Percentiles rank a stretch among this genome's conserved stretches.
Conservation (phyloP, 1,140 invertebrate species). For the Lasioglossum albipes region DNA sequence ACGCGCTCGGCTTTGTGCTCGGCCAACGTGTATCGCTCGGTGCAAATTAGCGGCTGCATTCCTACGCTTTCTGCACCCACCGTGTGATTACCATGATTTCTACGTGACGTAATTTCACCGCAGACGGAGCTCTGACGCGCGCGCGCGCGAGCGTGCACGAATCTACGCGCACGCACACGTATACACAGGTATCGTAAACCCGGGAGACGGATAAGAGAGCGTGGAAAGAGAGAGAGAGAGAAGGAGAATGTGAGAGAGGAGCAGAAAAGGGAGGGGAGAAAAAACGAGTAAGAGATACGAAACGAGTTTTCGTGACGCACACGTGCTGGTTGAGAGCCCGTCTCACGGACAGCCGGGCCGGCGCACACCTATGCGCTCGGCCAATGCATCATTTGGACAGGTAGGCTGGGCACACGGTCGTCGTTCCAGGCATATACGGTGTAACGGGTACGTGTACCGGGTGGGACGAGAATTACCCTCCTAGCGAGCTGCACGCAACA, state of each 20-base stretch:
- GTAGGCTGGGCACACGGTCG: constrained; percentile 18
- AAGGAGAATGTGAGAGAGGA: background rate
- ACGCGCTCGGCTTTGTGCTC: background rate
- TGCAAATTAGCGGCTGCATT: constrained; percentile 63
- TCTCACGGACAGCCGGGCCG: background rate
- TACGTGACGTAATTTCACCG: constrained; percentile 65
- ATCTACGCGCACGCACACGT: background rate
- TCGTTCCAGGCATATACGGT: constrained; percentile 8
- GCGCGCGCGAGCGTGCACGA: too few relatives aligned
- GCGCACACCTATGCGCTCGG: background rate
- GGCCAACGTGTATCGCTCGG: constrained; percentile 29
- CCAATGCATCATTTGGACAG: constrained; percentile 60
- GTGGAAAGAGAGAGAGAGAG: constrained; percentile 11
- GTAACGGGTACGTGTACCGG: constrained; percentile 50
- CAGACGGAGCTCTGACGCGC: constrained; percentile 32
- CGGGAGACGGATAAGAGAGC: background rate
- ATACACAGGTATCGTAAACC: background rate
- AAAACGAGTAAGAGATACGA: constrained; percentile 25
- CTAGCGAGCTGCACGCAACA: background rate
- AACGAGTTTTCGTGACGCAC: constrained; percentile 44
- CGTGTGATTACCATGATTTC: constrained; percentile 65
- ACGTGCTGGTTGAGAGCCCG: constrained; percentile 12
- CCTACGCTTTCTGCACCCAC: constrained; percentile 70
- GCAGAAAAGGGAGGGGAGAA: background rate
- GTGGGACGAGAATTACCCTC: constrained; percentile 35